phyloP scores from a whole-genome alignment of 2,888 invertebrate species.

The Anaspis maculata region DNA sequence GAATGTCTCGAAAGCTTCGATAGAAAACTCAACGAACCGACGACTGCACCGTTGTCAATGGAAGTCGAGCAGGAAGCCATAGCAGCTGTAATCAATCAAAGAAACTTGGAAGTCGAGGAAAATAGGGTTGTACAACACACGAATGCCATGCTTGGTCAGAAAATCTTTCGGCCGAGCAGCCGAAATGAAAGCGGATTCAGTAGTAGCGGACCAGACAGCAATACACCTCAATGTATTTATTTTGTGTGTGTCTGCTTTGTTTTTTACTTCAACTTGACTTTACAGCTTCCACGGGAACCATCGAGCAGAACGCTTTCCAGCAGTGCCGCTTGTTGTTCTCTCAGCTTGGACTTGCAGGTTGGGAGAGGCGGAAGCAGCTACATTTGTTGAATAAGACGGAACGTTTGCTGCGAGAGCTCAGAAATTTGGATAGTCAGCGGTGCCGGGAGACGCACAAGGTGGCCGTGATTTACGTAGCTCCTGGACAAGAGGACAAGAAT shows the following conservation, averaged over 20 bases:
- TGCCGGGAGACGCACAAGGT: slow-evolving; percentile 88
- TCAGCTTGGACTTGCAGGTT: slow-evolving; percentile 83
- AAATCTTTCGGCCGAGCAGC: slow-evolving; percentile 31
- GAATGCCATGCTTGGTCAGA: slow-evolving; percentile 34
- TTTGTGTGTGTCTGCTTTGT: no score
- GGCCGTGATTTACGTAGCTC: slow-evolving; percentile 96
- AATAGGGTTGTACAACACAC: slow-evolving; percentile 26
- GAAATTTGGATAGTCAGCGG: slow-evolving; percentile 86
- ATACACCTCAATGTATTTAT: slow-evolving; percentile 18
- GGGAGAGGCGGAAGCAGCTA: slow-evolving; percentile 77
- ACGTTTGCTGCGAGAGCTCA: slow-evolving; percentile 78
- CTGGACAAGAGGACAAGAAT: slow-evolving; percentile 93
- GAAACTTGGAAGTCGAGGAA: slow-evolving; percentile 75
- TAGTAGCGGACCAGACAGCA: no score
- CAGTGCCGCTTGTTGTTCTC: slow-evolving; percentile 83
- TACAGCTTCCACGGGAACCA: slow-evolving; percentile 10
- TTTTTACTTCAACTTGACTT: slow-evolving; percentile 1
- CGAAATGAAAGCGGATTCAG: slow-evolving; percentile 19
- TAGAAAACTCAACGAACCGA: slow-evolving; percentile 70
- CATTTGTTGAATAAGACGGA: slow-evolving; percentile 84
- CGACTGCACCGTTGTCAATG: slow-evolving; percentile 62
- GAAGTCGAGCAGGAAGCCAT: slow-evolving; percentile 80
- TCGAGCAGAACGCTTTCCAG: slow-evolving; percentile 55
- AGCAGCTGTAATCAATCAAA: slow-evolving; percentile 74
- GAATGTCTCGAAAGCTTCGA: slow-evolving; percentile 67